Evolutionary conservation across 1,140 invertebrate species (phyloP).

Genomic region (Drosophila asahinai): DNA sequence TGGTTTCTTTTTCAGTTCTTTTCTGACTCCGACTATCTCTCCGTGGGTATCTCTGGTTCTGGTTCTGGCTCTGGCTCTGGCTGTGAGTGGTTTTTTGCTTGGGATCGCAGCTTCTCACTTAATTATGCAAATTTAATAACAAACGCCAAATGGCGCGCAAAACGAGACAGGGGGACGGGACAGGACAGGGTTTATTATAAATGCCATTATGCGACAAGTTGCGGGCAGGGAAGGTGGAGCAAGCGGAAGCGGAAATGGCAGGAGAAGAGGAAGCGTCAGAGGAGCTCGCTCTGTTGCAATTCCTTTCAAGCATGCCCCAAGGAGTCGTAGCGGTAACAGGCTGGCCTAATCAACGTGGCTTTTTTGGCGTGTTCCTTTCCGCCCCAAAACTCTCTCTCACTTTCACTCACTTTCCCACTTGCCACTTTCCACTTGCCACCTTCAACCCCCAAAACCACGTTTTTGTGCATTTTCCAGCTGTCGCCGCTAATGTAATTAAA

Average conservation of each 20-base stretch:
- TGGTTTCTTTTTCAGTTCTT: neutral
- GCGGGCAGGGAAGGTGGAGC: neutral
- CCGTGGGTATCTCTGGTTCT: neutral
- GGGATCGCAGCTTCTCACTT: constrained; percentile 66
- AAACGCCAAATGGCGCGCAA: constrained; percentile 60
- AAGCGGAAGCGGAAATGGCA: neutral
- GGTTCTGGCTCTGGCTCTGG: neutral
- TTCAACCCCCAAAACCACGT: constrained; percentile 1
- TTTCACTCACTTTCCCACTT: neutral
- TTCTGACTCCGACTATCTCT: neutral
- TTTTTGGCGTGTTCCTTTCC: constrained; percentile 25
- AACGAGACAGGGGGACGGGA: constrained; percentile 24
- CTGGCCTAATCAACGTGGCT: constrained; percentile 55
- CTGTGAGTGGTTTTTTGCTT: constrained; percentile 25
- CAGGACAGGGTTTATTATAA: constrained; percentile 64
- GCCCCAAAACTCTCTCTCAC: neutral
- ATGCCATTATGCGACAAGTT: constrained; percentile 60
- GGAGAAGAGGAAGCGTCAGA: neutral
- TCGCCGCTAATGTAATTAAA: constrained; percentile 76
- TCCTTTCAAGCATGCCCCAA: constrained; percentile 74
- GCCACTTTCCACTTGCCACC: neutral
- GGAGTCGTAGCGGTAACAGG: constrained; percentile 59
- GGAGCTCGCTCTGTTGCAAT: constrained; percentile 54
- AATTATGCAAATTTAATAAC: constrained; percentile 82
- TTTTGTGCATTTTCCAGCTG: constrained; percentile 49